These are phyloP conservation scores for Polylopha cassiicola DNA, from an alignment of 2,888 invertebrate species.

Conservation along the genomic window DNA sequence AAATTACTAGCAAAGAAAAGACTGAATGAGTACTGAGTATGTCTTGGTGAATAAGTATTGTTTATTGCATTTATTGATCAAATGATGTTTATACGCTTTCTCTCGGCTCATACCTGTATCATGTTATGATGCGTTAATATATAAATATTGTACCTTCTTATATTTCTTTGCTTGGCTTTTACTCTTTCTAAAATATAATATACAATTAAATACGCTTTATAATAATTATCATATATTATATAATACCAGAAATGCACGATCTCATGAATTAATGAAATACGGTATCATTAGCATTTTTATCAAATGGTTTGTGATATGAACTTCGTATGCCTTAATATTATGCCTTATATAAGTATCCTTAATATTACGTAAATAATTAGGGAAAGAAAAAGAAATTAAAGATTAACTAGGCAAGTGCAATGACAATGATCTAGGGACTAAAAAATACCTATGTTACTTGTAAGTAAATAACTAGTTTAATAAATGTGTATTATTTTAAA, in stretches of 20 bases:
- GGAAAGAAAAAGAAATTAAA: background rate
- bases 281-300: constrained; percentile 11
- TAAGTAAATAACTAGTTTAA: constrained; percentile 10
- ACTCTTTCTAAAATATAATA: background rate
- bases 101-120: too few species aligned
- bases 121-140: too few species aligned
- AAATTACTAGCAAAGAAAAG: too few species aligned
- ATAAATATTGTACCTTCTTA: constrained; percentile 18
- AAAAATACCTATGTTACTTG: background rate
- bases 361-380: background rate
- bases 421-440: constrained; percentile 11
- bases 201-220: constrained; percentile 8
- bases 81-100: too few species aligned
- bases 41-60: too few species aligned
- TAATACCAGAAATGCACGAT: constrained; percentile 42
- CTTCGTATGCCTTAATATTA: constrained; percentile 11
- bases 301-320: constrained; percentile 13
- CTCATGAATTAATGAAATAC: constrained; percentile 29
- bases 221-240: constrained; percentile 11
- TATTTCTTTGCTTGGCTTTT: constrained; percentile 3
- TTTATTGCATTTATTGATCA: too few species aligned
- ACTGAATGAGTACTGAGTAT: too few species aligned
- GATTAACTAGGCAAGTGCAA: constrained; percentile 11
- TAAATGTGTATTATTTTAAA: constrained; percentile 4
- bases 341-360: constrained; percentile 2